Base-by-base conservation (phyloP, 1,140 invertebrate genomes). In the Metopolophium dirhodum region DNA sequence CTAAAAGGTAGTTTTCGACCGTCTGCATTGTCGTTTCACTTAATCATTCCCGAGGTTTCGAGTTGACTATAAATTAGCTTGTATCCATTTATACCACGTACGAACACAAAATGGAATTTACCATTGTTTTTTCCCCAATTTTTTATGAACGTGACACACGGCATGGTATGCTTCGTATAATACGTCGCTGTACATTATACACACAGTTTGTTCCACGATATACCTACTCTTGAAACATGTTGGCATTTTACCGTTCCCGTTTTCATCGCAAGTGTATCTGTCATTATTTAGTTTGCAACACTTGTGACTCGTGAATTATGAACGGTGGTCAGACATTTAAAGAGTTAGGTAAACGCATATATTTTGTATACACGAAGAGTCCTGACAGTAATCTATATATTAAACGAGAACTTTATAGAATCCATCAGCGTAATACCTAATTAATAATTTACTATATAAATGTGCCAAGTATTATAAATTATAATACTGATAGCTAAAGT, bases 31-130 rank as follows among this genome's bases (percentile, higher is more conserved):
- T 91, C 41, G 90, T 68, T 82, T 91, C 90, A 37, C 90, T 77
- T 77, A 61, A 91, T 91, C 57, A 91, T 49, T 49, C 18, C n/a
- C 41, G 18, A n/a, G 22, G 45, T 77, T 77, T 49, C 45, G 37
- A 90, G 89, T 49, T 49, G 90, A 91, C 68, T 91, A 91, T 77
- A 91, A 91, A 91, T 91, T 51, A 91, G n/a, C 90, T 47, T n/a
- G 68, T 49, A 82, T 77, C 30, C 90, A 91, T 91, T 82, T 77
- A 88, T 37, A 22, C 30, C 45, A 49, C 47, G 86, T 87, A 88
- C n/a, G 49, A 22, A n/a, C 49, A 37, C 8, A 47, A 88, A 88
- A 88, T 54, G 30, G n/a, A 88, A 88, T 51, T 88, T 37, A 51
- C 87, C 49, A 54, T 88, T 35, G 49, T 54, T 88, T 41, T 83